Base-by-base conservation (phyloP, 2,888 invertebrate genomes). In the Petrolisthes manimaculis region DNA sequence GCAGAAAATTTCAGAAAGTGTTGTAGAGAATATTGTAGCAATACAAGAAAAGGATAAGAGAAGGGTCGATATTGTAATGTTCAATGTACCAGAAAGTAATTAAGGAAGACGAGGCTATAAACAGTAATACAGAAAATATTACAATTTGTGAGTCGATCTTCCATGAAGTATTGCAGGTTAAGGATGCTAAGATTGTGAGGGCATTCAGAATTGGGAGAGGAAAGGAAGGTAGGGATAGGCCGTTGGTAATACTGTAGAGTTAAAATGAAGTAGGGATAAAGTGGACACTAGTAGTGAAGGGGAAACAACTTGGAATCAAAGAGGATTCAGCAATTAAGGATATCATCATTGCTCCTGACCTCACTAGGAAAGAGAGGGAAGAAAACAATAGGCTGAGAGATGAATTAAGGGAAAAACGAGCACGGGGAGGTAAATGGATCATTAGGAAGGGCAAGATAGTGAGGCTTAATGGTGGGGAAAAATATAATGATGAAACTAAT, bases 171-270 rank as follows among this genome's bases (percentile, higher is more conserved):
- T 0, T 74, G 2, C 0, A n/a, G n/a, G n/a, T n/a, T n/a, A 74
- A 6, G 3, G 74, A 74, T 74, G 74, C 74, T 18, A 74, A 74
- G 74, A 74, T 71, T 21, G 74, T 18, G 4, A 61, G 82, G 14
- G 37, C 21, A 67, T 51, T 14, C 82, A 82, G 61, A 24, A 51
- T 67, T 82, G 61, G 69, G 18, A 53, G 37, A n/a, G 54, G 79
- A 12, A 54, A 54, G 37, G 37, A 24, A 3, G 53, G 37, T 37
- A 51, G 18, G 79, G 37, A 37, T 14, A 79, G 54, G 4, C 79
- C 79, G 3, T 3, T 79, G 37, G n/a, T 74, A n/a, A n/a, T n/a
- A n/a, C n/a, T 14, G 9, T 74, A 74, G 74, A 18, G n/a, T 18
- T 74, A 74, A n/a, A 74, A 74, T 18, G 74, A 74, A 0, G 74